Conservation (phyloP, 2,113 vertebrate genomes). For the Numenius arquata region DNA sequence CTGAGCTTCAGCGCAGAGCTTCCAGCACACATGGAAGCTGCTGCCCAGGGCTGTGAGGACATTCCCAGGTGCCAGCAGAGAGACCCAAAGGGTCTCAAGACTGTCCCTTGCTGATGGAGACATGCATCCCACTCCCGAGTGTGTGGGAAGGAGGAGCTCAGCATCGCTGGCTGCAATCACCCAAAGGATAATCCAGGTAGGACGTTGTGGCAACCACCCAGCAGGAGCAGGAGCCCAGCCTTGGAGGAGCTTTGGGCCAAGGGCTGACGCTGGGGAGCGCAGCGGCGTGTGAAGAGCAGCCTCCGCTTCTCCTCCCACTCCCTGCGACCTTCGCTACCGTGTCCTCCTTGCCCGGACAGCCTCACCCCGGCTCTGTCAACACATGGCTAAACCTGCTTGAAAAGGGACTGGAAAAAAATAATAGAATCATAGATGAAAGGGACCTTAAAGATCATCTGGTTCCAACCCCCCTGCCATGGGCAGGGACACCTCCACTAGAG, state of each 20-base stretch:
- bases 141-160: background rate
- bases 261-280: background rate
- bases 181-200: background rate
- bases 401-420: background rate
- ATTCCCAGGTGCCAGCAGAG: background rate
- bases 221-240: background rate
- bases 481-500: no score
- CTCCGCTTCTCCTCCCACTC: background rate
- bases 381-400: background rate
- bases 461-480: no score
- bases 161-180: background rate
- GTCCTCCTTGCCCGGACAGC: background rate
- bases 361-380: background rate
- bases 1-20: background rate
- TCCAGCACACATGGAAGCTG: background rate
- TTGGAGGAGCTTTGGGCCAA: background rate
- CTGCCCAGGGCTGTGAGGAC: background rate
- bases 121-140: background rate
- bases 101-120: background rate
- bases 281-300: fast-evolving
- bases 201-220: fast-evolving
- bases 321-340: background rate
- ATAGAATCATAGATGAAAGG: no score
- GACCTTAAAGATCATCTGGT: no score
- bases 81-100: background rate